phyloP scores from a whole-genome alignment of 2,797 vertebrate species.

The Cyprinodon diabolis region DNA sequence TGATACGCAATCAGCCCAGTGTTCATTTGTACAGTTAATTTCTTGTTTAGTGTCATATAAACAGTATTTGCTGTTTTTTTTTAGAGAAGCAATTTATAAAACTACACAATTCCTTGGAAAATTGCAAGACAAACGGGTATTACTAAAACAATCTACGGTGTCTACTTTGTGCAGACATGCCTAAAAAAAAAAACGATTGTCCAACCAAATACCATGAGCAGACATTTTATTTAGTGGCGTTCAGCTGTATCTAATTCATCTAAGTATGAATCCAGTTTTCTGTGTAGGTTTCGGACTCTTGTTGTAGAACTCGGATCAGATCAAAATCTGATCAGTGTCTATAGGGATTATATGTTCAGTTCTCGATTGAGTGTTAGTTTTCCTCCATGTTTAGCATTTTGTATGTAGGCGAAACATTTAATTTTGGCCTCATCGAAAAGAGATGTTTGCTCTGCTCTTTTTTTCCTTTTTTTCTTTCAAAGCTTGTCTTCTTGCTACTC shows the following conservation, averaged over 20 bases:
- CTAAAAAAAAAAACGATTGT: neutral
- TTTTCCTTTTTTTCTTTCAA: neutral
- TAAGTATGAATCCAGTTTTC: neutral
- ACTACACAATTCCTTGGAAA: slow-evolving; percentile 1
- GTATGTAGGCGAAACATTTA: neutral
- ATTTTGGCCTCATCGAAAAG: too few species aligned
- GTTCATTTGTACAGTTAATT: slow-evolving; percentile 43
- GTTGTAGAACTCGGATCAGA: neutral
- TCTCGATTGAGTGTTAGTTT: neutral
- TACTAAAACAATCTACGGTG: neutral
- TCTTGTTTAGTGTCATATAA: slow-evolving; percentile 30
- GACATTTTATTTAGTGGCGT: neutral
- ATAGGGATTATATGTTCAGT: neutral
- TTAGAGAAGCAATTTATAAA: slow-evolving; percentile 20
- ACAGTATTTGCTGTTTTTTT: slow-evolving; percentile 20
- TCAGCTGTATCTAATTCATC: neutral
- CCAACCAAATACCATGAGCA: neutral
- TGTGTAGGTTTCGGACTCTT: neutral
- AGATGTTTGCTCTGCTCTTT: neutral
- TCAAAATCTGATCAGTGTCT: too few species aligned
- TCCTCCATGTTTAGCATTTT: neutral
- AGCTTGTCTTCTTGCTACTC: neutral
- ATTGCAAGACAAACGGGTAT: neutral
- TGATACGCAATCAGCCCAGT: slow-evolving; percentile 48
- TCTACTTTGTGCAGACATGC: neutral